phyloP scores from a whole-genome alignment of 2,113 vertebrate genomes.

The Rhipidura dahli region DNA sequence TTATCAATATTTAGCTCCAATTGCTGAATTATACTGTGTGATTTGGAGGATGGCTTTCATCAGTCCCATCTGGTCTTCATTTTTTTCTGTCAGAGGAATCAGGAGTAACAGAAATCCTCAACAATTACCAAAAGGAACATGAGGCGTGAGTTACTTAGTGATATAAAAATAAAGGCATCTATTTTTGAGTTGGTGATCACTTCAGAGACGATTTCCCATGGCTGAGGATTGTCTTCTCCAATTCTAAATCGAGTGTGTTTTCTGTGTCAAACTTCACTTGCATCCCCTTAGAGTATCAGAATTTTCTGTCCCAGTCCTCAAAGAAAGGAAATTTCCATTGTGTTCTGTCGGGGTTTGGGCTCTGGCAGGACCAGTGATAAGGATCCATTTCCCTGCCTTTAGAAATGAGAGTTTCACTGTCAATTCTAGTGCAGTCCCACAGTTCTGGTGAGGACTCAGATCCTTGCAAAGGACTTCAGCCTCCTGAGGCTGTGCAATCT shows the following conservation, averaged over 20 bases:
- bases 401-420: not conserved
- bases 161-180: conserved; percentile 62
- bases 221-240: conserved; percentile 16
- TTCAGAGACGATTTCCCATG: conserved; percentile 5
- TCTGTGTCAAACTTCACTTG: conserved; percentile 6
- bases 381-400: not conserved
- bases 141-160: not conserved
- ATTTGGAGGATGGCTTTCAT: not conserved
- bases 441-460: not conserved
- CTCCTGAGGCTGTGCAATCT: not conserved
- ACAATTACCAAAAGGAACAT: not conserved
- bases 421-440: not conserved
- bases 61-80: not conserved
- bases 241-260: conserved; percentile 34
- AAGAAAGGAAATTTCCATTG: not conserved
- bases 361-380: not conserved
- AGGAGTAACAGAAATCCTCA: not conserved
- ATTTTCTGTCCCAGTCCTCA: not conserved
- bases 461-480: not conserved
- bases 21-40: not conserved
- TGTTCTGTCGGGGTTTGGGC: not conserved
- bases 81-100: not conserved
- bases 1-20: not conserved
- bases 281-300: not conserved
- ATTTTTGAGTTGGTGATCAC: conserved; percentile 41